phyloP scores from a whole-genome alignment of 2,113 vertebrate genomes.

The Perca schrenkii region DNA sequence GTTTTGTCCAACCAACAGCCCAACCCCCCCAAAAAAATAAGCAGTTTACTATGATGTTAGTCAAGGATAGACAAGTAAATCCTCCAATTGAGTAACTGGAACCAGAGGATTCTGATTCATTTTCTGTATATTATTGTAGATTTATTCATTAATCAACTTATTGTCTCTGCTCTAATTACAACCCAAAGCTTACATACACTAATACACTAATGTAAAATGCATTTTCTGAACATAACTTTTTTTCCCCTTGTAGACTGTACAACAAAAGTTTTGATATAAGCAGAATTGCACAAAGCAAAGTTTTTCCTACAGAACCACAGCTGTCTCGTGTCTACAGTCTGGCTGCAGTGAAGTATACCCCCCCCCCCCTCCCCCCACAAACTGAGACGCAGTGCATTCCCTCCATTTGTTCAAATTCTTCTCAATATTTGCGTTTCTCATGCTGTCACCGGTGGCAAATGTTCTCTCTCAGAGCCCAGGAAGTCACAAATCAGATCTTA shows the following conservation, averaged over 20 bases:
- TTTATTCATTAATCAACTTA: background rate
- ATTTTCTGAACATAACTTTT: background rate
- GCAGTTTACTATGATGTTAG: background rate
- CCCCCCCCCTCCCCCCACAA: background rate
- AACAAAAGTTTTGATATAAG: background rate
- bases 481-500: conserved; percentile 63
- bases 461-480: conserved; percentile 41
- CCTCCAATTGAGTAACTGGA: background rate
- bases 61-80: background rate
- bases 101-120: background rate
- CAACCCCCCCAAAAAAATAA: background rate
- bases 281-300: background rate
- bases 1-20: background rate
- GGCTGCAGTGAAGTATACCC: background rate
- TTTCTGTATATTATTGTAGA: background rate
- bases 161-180: too few species aligned
- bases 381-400: conserved; percentile 12
- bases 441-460: conserved; percentile 15
- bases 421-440: conserved; percentile 50
- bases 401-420: conserved; percentile 47
- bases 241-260: background rate
- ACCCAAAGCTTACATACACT: background rate
- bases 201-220: background rate
- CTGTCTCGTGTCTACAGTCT: conserved; percentile 13
- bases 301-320: conserved; percentile 16